Base-by-base conservation (phyloP, 2,113 vertebrate species). In the Xenopus borealis region DNA sequence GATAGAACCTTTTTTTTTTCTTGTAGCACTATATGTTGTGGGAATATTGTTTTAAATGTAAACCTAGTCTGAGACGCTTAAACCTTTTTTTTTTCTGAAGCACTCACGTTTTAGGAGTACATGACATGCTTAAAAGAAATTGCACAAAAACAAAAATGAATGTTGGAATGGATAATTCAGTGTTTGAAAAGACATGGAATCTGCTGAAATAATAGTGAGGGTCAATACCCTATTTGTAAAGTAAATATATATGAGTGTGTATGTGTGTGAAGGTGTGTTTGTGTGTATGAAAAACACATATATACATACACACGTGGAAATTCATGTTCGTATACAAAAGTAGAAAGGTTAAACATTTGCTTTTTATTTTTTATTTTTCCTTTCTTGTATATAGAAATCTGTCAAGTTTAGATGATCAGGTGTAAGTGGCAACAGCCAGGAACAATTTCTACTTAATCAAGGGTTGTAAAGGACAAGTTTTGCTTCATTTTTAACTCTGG, bases 141-240 rank as follows among this genome's bases (percentile, higher is more conserved):
- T 95, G 95, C 96, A 98, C 94, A 96, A 93, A 94, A 27, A 27
- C 23, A 27, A 94, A 94, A 92, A 93, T 95, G 93, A 97, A 97
- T 97, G 95, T 98, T 90, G 86, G 92, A 91, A 92, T 86, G 92
- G 90, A 91, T 92, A 84, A 89, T 94, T 94, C 92, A 92, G 92
- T 93, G 89, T 94, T 95, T 85, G 88, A 91, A 88, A 88, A 91
- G 89, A 91, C 83, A 88, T 71, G 85, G 89, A 88, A 68, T 89
- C 85, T 89, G 89, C 90, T 90, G 85, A 89, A 89, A 90, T 84
- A 84, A 70, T 64, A 68, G 86, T 91, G 87, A 87, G 87, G 94
- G 91, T 94, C 89, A 90, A n/a, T 89, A 90, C 84, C 84, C 89
- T 93, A 91, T 94, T 94, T 93, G 88, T 88, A 90, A 89, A 87